Evolutionary conservation across 2,113 vertebrate species (phyloP).

Genomic region (Cygnus buccinator): DNA sequence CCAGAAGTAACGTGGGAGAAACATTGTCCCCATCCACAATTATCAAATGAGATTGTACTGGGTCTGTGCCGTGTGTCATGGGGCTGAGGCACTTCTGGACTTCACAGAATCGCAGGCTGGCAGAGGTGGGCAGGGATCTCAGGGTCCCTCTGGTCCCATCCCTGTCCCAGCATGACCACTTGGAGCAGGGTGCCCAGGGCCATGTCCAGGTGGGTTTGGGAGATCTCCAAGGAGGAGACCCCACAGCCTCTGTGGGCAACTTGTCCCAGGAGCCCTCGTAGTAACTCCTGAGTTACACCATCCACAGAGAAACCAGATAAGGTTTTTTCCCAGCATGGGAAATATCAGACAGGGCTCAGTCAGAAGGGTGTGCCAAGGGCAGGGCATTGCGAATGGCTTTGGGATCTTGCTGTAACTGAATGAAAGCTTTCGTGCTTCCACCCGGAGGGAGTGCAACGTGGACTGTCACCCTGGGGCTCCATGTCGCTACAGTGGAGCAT

Average conservation of each 20-base stretch:
- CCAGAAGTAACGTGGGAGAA: not conserved
- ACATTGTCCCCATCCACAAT: not conserved
- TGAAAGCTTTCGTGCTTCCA: not conserved
- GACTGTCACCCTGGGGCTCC: not conserved
- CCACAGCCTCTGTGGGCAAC: not conserved
- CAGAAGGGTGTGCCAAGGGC: not conserved
- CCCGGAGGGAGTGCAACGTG: accelerated
- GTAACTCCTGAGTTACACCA: not conserved
- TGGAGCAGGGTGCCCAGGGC: too few species aligned
- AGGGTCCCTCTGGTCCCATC: too few species aligned
- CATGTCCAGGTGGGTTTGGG: too few species aligned
- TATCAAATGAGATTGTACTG: not conserved
- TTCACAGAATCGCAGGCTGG: not conserved
- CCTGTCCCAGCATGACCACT: too few species aligned
- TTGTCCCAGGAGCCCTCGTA: not conserved
- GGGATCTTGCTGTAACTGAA: not conserved
- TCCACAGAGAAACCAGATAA: not conserved
- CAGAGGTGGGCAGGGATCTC: not conserved
- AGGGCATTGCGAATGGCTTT: not conserved
- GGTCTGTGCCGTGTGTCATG: not conserved
- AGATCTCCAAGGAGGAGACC: too few species aligned
- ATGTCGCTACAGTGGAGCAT: accelerated
- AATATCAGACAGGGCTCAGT: not conserved
- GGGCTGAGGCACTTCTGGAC: not conserved
- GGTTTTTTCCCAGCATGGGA: not conserved